Evolutionary conservation across 64 coral and sea anemone genomes (phyloP).

Genomic region (Actinia tenebrosa): DNA sequence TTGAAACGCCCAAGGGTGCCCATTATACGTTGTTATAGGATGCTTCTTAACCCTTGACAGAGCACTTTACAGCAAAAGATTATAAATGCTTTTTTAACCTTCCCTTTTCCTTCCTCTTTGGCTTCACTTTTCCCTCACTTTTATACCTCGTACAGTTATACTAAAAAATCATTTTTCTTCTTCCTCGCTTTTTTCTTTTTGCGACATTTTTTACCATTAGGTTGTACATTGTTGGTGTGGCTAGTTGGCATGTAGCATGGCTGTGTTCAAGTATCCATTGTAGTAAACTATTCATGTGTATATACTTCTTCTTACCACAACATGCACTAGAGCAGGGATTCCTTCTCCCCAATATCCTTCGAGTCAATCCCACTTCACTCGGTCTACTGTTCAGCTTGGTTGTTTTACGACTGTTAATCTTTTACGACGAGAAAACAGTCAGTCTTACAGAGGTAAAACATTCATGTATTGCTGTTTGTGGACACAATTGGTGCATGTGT

Average conservation of each 20-base stretch:
- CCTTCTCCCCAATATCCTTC: constrained; percentile 17
- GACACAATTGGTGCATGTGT: no score
- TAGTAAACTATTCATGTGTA: constrained; percentile 34
- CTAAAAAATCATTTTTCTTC: no score
- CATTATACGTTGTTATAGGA: no score
- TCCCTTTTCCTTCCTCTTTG: no score
- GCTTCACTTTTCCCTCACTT: no score
- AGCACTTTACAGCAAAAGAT: no score
- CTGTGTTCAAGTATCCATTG: constrained; percentile 40
- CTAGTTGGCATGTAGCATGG: constrained; percentile 29
- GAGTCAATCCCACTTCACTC: constrained; percentile 1
- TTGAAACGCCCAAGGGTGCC: no score
- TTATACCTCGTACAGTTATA: no score
- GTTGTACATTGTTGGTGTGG: constrained; percentile 30
- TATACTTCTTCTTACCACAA: constrained; percentile 8
- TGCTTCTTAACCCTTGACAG: no score
- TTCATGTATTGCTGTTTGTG: neutral
- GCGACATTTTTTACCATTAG: neutral
- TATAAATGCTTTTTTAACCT: no score
- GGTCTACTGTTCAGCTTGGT: constrained; percentile 36
- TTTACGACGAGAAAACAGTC: constrained; percentile 1
- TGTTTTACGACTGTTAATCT: neutral
- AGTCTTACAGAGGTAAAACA: neutral
- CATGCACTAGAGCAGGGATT: constrained; percentile 2
- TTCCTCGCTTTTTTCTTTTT: no score